Conservation (phyloP, 2,113 vertebrate species). For the Brevimyrus niger region DNA sequence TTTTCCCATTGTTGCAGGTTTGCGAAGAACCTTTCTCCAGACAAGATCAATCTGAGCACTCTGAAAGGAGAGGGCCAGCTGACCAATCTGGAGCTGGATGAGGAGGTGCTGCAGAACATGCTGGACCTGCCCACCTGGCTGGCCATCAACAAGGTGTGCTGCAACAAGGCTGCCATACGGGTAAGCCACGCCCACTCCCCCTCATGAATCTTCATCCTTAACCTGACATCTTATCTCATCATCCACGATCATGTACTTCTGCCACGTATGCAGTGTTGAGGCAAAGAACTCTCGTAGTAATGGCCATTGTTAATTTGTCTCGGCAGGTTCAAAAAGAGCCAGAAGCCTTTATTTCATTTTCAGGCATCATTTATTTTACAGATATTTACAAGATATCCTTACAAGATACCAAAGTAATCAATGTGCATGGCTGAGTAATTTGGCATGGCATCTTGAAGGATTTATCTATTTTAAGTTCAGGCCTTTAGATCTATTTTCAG, state of each 20-base stretch:
- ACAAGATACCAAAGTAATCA: not conserved
- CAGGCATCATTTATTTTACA: not conserved
- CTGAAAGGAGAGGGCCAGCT: conserved; percentile 95
- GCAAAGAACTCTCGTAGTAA: not conserved
- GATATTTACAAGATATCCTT: not conserved
- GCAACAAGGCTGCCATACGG: conserved; percentile 95
- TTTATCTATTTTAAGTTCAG: not conserved
- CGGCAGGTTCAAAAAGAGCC: not conserved
- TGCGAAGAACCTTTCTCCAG: conserved; percentile 97
- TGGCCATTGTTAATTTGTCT: not conserved
- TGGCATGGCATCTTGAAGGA: not conserved
- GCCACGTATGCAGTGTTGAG: not conserved
- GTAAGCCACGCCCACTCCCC: conserved; percentile 56
- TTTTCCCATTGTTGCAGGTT: conserved; percentile 64
- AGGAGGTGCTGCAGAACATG: conserved; percentile 97
- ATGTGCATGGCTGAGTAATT: not conserved
- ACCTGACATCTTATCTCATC: not conserved
- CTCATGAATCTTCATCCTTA: not conserved
- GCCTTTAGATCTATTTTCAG: not conserved
- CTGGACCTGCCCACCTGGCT: conserved; percentile 97
- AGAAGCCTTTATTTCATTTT: not conserved
- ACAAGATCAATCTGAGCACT: conserved; percentile 98
- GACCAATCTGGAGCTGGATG: conserved; percentile 94
- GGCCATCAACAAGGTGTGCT: conserved; percentile 91
- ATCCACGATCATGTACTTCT: not conserved